Evolutionary conservation across 2,888 invertebrate genomes (phyloP).

Genomic region (Latrodectus hesperus): DNA sequence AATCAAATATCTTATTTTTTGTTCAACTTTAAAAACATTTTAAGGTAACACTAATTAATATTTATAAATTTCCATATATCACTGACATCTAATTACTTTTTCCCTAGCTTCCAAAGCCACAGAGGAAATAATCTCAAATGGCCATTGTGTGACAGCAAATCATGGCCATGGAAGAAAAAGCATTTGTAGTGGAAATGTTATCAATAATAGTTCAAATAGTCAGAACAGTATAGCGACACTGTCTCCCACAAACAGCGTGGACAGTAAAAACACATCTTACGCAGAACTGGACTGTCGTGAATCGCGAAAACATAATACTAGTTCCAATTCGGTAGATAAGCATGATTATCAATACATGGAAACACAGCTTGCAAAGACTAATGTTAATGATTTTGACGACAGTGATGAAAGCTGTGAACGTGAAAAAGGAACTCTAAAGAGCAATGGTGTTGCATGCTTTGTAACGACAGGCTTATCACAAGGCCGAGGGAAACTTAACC

Average conservation of each 20-base stretch:
- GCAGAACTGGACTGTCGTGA: constrained; percentile 70
- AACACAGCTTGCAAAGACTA: constrained; percentile 72
- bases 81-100: background rate
- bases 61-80: too few relatives aligned
- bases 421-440: constrained; percentile 50
- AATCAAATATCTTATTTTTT: too few relatives aligned
- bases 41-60: too few relatives aligned
- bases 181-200: constrained; percentile 64
- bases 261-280: constrained; percentile 65
- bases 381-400: constrained; percentile 77
- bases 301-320: constrained; percentile 57
- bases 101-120: constrained; percentile 60
- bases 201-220: constrained; percentile 52
- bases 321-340: constrained; percentile 57
- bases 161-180: constrained; percentile 69
- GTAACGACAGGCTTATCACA: constrained; percentile 74
- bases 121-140: constrained; percentile 76
- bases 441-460: constrained; percentile 59
- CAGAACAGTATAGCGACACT: constrained; percentile 57
- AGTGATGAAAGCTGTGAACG: constrained; percentile 74
- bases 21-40: too few relatives aligned
- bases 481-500: constrained; percentile 71
- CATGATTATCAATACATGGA: constrained; percentile 76
- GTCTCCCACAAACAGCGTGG: constrained; percentile 50
- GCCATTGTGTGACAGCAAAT: constrained; percentile 70